Evolutionary conservation across 2,113 vertebrate genomes (phyloP).

Genomic region (Amblyornis subalaris): DNA sequence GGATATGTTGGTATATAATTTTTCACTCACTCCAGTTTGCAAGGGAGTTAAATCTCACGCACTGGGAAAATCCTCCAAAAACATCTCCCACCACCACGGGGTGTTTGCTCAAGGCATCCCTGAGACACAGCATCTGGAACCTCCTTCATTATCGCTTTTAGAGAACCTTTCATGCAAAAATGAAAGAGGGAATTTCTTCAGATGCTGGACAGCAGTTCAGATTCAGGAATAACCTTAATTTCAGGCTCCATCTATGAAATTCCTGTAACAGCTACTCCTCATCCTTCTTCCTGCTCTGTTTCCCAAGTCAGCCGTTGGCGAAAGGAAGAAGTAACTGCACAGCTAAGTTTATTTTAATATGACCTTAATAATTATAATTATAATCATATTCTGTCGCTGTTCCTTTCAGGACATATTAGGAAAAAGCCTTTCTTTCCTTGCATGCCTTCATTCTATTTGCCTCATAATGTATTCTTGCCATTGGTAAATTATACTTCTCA

Average conservation of each 20-base stretch:
- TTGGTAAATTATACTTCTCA: not conserved
- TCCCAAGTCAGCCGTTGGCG: not conserved
- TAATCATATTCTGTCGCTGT: not conserved
- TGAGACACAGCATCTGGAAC: not conserved
- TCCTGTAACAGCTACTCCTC: not conserved
- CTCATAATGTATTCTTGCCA: not conserved
- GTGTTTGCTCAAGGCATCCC: not conserved
- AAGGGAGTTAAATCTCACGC: not conserved
- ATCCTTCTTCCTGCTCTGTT: not conserved
- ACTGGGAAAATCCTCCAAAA: not conserved
- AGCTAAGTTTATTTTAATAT: not conserved
- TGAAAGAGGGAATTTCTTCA: not conserved
- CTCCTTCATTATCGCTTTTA: not conserved
- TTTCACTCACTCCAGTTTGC: not conserved
- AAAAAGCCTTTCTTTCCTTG: not conserved
- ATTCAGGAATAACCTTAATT: not conserved
- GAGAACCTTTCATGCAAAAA: not conserved
- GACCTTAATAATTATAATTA: not conserved
- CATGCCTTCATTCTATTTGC: not conserved
- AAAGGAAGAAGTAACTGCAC: not conserved
- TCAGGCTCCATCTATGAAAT: not conserved
- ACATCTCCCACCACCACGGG: rapidly evolving
- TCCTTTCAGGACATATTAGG: not conserved
- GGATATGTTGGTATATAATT: not conserved
- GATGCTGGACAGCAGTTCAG: not conserved